Conservation (phyloP, 2,888 invertebrate genomes). For the Nebria brevicollis region DNA sequence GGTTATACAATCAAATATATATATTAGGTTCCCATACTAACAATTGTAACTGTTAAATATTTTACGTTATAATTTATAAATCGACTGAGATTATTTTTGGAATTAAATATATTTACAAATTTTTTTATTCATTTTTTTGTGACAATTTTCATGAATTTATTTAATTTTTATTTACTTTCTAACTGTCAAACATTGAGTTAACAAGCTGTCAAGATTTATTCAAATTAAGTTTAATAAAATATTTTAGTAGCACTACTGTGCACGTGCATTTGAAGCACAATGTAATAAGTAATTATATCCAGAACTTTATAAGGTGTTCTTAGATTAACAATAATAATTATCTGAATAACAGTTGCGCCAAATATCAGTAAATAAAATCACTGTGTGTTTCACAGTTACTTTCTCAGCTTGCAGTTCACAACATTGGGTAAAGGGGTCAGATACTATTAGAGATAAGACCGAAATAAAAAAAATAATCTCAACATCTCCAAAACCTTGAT, state of each 20-base stretch:
- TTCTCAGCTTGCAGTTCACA: conserved; percentile 19
- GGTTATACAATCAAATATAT: too few species aligned
- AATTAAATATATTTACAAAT: too few species aligned
- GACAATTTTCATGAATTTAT: background rate
- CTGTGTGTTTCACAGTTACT: conserved; percentile 14
- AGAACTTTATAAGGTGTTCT: conserved; percentile 10
- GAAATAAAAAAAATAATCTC: conserved; percentile 13
- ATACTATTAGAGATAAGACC: conserved; percentile 20
- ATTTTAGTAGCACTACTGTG: background rate
- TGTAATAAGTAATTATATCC: conserved; percentile 5
- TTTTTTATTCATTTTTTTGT: too few species aligned
- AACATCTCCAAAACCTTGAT: conserved; percentile 31
- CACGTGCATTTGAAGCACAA: background rate
- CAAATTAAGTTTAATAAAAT: background rate
- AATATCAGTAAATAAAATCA: conserved; percentile 31
- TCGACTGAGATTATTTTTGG: too few species aligned
- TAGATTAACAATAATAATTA: conserved; percentile 20
- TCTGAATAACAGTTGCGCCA: conserved; percentile 20
- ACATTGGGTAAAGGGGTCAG: conserved; percentile 19
- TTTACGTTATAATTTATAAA: too few species aligned
- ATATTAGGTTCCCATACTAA: too few species aligned
- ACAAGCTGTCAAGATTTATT: background rate
- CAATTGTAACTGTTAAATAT: too few species aligned
- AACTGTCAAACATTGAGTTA: background rate
- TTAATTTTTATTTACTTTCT: background rate